Percentiles rank a stretch among this genome's conserved stretches.
These are phyloP conservation scores for Dysmachus trigonus DNA, from an alignment of 2,888 invertebrate genomes.

Conservation along the genomic window DNA sequence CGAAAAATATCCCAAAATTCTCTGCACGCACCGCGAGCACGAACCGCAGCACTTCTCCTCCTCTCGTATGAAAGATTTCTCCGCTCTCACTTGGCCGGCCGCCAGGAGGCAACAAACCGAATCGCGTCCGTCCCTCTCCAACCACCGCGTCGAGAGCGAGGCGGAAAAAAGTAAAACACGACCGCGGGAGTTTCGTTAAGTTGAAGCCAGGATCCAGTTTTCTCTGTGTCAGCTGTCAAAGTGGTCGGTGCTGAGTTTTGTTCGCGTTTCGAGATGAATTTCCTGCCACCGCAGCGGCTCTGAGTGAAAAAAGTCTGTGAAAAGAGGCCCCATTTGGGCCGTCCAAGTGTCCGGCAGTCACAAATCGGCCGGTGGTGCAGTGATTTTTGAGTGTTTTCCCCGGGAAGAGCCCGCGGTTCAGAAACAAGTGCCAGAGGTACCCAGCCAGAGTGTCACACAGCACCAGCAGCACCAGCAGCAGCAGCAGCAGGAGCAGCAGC, in stretches of 20 bases:
- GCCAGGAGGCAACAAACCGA: no score
- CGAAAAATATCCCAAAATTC: not conserved
- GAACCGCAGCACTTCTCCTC: not conserved
- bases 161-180: not conserved
- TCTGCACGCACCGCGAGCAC: not conserved
- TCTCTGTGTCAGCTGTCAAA: constrained; percentile 39
- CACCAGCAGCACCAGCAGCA: no score
- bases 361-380: not conserved
- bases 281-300: not conserved
- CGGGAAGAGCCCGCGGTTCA: not conserved
- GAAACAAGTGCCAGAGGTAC: not conserved
- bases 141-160: not conserved
- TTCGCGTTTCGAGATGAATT: constrained; percentile 20
- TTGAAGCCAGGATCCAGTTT: constrained; percentile 17
- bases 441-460: not conserved
- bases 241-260: constrained; percentile 18
- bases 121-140: not conserved
- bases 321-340: not conserved
- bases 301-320: not conserved
- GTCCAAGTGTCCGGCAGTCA: not conserved
- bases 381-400: not conserved
- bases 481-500: no score
- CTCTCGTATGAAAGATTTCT: not conserved
- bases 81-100: not conserved
- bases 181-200: constrained; percentile 22